Evolutionary conservation across 2,113 vertebrate genomes (phyloP).

Genomic region (Lampris incognitus): DNA sequence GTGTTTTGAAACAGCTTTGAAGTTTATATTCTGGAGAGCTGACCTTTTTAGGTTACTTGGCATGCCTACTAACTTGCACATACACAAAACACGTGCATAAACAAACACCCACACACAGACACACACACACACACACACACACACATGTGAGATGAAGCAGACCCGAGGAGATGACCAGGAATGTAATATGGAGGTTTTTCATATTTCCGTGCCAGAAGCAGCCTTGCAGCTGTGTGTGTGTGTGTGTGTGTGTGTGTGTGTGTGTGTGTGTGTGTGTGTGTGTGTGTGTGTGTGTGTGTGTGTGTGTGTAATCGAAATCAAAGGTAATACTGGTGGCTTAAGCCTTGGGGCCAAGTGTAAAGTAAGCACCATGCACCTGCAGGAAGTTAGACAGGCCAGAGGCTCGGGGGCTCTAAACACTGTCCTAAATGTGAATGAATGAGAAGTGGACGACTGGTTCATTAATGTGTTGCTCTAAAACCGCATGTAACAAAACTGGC

Average conservation of each 20-base stretch:
- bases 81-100: too few species aligned
- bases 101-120: background rate
- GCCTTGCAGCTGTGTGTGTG: constrained; percentile 40
- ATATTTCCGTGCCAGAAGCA: constrained; percentile 62
- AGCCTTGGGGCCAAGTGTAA: constrained; percentile 46
- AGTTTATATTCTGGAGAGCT: background rate
- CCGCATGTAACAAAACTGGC: background rate
- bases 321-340: constrained; percentile 24
- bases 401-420: constrained; percentile 26
- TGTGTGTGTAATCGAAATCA: constrained; percentile 33
- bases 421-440: constrained; percentile 5
- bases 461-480: background rate
- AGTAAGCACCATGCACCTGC: constrained; percentile 58
- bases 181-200: constrained; percentile 59
- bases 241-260: constrained; percentile 6
- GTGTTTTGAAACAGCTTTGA: background rate
- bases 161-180: constrained; percentile 44
- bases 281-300: constrained; percentile 11
- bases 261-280: constrained; percentile 3
- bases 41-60: too few species aligned
- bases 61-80: too few species aligned
- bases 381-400: constrained; percentile 44
- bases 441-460: background rate
- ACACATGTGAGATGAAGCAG: constrained; percentile 28
- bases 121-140: background rate